phyloP scores from a whole-genome alignment of 2,113 vertebrate genomes.

The Hyperoodon ampullatus region DNA sequence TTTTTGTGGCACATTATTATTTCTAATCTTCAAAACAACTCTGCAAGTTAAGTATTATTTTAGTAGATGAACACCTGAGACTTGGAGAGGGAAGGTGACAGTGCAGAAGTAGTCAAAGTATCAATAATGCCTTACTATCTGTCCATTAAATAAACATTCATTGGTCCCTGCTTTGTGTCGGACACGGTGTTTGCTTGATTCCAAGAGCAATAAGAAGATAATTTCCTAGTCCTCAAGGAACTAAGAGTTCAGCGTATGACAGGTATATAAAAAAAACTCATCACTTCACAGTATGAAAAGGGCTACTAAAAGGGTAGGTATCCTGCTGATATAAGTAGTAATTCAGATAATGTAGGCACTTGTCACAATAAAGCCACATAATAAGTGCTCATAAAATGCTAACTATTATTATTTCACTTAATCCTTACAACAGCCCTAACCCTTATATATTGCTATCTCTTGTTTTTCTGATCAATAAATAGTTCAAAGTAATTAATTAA shows the following conservation, averaged over 20 bases:
- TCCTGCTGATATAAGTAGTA: background rate
- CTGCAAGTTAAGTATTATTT: background rate
- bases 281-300: background rate
- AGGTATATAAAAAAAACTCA: background rate
- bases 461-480: background rate
- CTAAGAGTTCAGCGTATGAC: background rate
- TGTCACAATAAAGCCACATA: background rate
- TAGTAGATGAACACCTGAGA: background rate
- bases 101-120: background rate
- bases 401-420: background rate
- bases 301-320: background rate
- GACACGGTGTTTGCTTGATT: background rate
- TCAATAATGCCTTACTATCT: no score
- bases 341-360: background rate
- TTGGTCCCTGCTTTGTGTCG: background rate
- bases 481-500: background rate
- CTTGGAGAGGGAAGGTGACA: background rate
- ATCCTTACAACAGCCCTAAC: background rate
- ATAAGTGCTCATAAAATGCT: background rate
- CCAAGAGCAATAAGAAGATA: background rate
- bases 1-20: background rate
- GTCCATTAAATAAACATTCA: background rate
- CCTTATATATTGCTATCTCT: background rate
- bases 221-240: background rate
- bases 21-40: slow-evolving; percentile 3